A percentile compares a stretch with the other conserved stretches of the same genome.
Evolutionary conservation across 2,888 invertebrate genomes (phyloP).

Genomic region (Xestobium rufovillosum): DNA sequence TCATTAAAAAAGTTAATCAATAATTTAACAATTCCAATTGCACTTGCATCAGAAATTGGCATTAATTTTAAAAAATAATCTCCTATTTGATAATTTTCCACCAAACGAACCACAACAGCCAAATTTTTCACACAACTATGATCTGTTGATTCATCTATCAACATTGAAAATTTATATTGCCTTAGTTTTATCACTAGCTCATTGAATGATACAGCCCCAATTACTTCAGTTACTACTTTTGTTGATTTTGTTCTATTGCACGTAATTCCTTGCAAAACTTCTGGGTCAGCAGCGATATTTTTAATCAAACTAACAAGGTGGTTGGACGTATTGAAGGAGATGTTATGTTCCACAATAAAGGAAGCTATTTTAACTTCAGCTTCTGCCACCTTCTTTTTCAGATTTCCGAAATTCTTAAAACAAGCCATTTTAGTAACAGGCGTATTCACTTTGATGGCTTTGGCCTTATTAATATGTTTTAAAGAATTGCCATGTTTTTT

Average conservation of each 20-base stretch:
- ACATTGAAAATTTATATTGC: conserved; percentile 18
- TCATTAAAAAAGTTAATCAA: conserved; percentile 21
- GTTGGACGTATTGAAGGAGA: conserved; percentile 16
- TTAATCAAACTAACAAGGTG: conserved; percentile 19
- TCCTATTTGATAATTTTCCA: conserved; percentile 7
- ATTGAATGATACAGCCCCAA: conserved; percentile 10
- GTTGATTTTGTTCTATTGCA: conserved; percentile 21
- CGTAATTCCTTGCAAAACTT: conserved; percentile 8
- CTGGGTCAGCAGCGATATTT: conserved; percentile 11
- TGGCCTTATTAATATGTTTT: not conserved
- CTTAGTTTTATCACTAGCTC: conserved; percentile 10
- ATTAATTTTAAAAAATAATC: conserved; percentile 22
- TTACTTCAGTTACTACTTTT: conserved; percentile 18
- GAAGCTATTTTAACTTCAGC: not conserved
- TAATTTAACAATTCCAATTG: conserved; percentile 20
- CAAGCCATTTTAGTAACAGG: conserved; percentile 1
- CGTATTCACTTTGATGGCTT: not conserved
- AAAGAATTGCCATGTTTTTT: not conserved
- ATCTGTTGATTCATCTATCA: conserved; percentile 21
- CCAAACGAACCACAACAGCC: conserved; percentile 17
- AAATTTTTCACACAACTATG: conserved; percentile 14
- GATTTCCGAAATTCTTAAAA: too few species aligned
- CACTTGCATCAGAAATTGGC: conserved; percentile 22
- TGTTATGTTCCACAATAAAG: conserved; percentile 22
- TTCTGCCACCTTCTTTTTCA: too few species aligned